Base-by-base conservation (phyloP, 2,113 vertebrate genomes). In the Embiotoca jacksoni region DNA sequence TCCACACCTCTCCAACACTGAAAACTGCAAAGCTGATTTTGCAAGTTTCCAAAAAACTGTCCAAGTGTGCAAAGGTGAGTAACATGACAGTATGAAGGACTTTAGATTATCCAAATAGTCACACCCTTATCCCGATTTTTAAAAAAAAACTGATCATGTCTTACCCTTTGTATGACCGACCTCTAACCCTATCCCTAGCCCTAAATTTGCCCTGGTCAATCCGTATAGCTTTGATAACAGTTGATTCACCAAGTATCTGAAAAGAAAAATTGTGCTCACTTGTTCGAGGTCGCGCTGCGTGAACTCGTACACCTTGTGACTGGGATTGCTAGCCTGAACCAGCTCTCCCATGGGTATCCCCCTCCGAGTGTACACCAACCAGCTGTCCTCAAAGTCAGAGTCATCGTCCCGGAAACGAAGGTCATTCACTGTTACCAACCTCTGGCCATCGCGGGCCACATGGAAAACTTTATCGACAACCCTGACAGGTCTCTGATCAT, bases 281-380 rank as follows among this genome's bases (percentile, higher is more conserved):
- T 94, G 91, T 50, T 87, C 80, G 1, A 98, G 87, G 78, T 97
- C 96, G 0, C 62, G 87, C 85, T 99, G 97, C 13, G 88, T 95
- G 90, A 98, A 97, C 82, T 96, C 94, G 61, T 96, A 97, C 46
- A 98, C 92, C 80, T 93, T 96, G 56, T 93, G 94, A 35, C 64
- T 85, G 8, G 94, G 92, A 75, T 98, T 90, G 37, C 91, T 93
- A 52, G 85, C 88, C 54, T 89, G 82, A 55, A 98, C 96, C 74
- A 98, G 91, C 23, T 97, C 97, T 3, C 96, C 96, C 78, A 96
- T 95, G 0, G 95, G 95, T 88, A 97, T 97, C 36, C 95, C 96
- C 58, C 91, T 82, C 16, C 95, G 83, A 0, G 94, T 97, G 78
- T 97, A 99, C 0, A 98, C 93, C 89, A 98, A 83, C 84, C 95